A percentile compares a stretch with the other conserved stretches of the same genome.
These are phyloP conservation scores for Pristionchus japonicus DNA, from an alignment of 2,888 invertebrate species.

Conservation along the genomic window DNA sequence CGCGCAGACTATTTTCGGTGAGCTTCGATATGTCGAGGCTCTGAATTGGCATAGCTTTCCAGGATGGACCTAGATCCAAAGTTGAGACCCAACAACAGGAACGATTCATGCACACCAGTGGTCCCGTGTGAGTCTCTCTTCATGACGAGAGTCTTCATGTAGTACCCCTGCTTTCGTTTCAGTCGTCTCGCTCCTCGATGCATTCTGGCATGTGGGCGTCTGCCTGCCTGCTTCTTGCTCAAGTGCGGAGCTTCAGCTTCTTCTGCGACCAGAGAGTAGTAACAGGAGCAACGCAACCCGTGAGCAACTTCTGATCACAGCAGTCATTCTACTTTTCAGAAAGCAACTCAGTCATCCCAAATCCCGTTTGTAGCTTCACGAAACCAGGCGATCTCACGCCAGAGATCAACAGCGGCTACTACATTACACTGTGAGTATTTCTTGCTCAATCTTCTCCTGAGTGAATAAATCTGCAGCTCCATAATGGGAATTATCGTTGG, in stretches of 20 bases:
- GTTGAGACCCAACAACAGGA: not conserved
- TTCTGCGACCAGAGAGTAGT: not conserved
- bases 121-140: not conserved
- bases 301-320: not conserved
- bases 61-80: not conserved
- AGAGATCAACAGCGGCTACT: not conserved
- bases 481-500: slow-evolving; percentile 8
- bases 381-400: not conserved
- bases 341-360: not conserved
- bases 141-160: too few species aligned
- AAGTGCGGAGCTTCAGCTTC: not conserved
- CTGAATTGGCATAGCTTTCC: not conserved
- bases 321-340: not conserved
- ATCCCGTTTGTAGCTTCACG: not conserved
- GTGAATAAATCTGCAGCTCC: not conserved
- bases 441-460: not conserved
- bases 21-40: not conserved
- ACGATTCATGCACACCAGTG: not conserved
- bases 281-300: not conserved
- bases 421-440: not conserved
- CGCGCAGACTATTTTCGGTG: not conserved
- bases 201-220: not conserved
- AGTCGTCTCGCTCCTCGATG: not conserved
- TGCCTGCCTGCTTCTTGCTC: slow-evolving; percentile 12
- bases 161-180: too few species aligned